These are phyloP conservation scores for Hylaeus volcanicus DNA, from an alignment of 1,140 invertebrate genomes.

Conservation along the genomic window DNA sequence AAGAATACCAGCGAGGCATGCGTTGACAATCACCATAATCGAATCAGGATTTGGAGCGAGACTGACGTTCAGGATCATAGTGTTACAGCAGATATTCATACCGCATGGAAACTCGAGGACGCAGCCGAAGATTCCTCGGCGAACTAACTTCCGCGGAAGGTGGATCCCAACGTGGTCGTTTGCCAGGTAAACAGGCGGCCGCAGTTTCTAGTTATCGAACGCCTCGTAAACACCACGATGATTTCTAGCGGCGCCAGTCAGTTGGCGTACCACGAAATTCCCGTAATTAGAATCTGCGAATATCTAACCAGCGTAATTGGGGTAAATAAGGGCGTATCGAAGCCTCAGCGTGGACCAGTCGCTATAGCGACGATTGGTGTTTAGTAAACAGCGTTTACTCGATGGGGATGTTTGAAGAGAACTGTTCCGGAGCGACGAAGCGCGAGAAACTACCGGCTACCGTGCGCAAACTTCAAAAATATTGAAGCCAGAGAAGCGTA, in stretches of 20 bases:
- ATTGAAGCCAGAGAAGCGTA: too few species aligned
- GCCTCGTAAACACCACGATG: conserved; percentile 25
- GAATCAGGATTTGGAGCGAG: too few species aligned
- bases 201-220: conserved; percentile 46
- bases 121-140: conserved; percentile 4
- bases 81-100: not conserved
- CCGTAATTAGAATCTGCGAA: conserved; percentile 34
- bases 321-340: not conserved
- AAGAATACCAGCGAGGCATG: too few species aligned
- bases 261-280: conserved; percentile 10
- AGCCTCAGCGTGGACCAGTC: not conserved
- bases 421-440: not conserved
- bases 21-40: too few species aligned
- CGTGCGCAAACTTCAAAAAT: too few species aligned
- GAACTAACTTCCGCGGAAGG: conserved; percentile 4
- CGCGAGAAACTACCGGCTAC: too few species aligned
- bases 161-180: conserved; percentile 16
- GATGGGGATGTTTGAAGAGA: too few species aligned
- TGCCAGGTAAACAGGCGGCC: conserved; percentile 38
- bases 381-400: not conserved
- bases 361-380: not conserved
- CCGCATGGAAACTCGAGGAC: not conserved
- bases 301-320: not conserved
- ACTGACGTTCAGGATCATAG: not conserved
- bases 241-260: conserved; percentile 13